A percentile compares a stretch with the other conserved stretches of the same genome.
Conservation (phyloP, 2,797 vertebrate species). For the Anguilla pacifica region DNA sequence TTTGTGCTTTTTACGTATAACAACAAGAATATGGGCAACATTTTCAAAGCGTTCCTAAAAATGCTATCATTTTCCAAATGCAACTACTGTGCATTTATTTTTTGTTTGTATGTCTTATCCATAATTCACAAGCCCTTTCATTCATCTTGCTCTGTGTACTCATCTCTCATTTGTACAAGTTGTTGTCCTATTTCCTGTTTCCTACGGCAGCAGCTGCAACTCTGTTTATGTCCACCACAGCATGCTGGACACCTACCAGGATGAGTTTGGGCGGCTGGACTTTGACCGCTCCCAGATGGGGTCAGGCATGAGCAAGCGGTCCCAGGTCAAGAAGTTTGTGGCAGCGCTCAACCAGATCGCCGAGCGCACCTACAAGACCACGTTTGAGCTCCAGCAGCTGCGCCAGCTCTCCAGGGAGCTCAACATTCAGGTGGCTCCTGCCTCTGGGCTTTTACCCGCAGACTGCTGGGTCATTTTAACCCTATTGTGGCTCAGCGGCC, state of each 20-base stretch:
- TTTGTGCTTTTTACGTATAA: not conserved
- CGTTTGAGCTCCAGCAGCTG: constrained; percentile 87
- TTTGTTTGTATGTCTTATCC: not conserved
- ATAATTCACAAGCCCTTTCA: not conserved
- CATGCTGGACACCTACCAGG: constrained; percentile 90
- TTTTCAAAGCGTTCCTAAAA: not conserved
- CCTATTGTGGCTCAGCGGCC: not conserved
- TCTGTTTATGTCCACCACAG: constrained; percentile 58
- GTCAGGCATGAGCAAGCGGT: constrained; percentile 94
- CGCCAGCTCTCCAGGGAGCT: constrained; percentile 79
- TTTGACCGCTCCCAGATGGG: constrained; percentile 94
- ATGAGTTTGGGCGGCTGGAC: constrained; percentile 92
- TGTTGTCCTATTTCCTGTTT: not conserved
- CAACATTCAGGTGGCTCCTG: constrained; percentile 70
- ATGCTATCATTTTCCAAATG: not conserved
- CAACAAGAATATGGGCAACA: not conserved
- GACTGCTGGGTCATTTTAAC: not conserved
- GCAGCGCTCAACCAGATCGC: constrained; percentile 84
- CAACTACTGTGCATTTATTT: not conserved
- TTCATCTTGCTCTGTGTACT: not conserved
- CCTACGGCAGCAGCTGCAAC: not conserved
- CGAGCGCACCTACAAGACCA: constrained; percentile 83
- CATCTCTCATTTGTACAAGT: not conserved
- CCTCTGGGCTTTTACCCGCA: not conserved
- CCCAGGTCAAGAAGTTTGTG: constrained; percentile 85